These are phyloP conservation scores for Chrysogorgia sp. DNA, from an alignment of 92 coral and sea anemone species.

Conservation along the genomic window DNA sequence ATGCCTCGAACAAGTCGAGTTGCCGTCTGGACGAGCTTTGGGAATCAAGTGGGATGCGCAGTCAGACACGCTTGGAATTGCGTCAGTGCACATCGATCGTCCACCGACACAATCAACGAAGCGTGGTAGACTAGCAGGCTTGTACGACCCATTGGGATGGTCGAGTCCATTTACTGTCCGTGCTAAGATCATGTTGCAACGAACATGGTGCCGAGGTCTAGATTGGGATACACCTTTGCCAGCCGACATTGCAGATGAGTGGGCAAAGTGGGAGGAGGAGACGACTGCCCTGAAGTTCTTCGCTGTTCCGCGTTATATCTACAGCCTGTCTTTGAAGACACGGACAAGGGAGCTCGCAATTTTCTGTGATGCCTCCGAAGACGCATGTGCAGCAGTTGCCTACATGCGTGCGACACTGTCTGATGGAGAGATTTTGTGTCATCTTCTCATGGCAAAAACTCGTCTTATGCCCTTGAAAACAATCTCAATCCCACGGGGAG, in stretches of 20 bases:
- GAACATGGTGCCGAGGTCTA: constrained; percentile 56
- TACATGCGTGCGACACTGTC: not conserved
- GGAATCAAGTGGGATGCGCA: constrained; percentile 58
- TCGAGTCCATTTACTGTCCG: constrained; percentile 53
- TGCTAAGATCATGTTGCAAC: constrained; percentile 55
- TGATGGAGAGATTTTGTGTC: constrained; percentile 10
- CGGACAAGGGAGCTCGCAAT: constrained; percentile 13
- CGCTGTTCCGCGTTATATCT: constrained; percentile 46
- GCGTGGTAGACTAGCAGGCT: constrained; percentile 46
- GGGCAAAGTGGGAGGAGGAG: constrained; percentile 55
- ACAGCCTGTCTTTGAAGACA: not conserved
- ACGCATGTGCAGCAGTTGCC: constrained; percentile 4
- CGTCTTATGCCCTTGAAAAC: constrained; percentile 54
- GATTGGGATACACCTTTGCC: constrained; percentile 58
- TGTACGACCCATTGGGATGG: constrained; percentile 63
- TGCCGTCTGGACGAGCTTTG: constrained; percentile 47
- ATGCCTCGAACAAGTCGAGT: constrained; percentile 44
- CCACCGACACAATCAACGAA: constrained; percentile 15
- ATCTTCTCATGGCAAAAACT: constrained; percentile 42
- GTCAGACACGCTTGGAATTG: constrained; percentile 56
- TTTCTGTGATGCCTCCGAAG: constrained; percentile 3
- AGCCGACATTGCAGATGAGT: constrained; percentile 43
- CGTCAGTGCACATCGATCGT: constrained; percentile 24
- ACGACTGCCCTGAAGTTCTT: constrained; percentile 40
- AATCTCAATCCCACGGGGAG: constrained; percentile 53